Evolutionary conservation across 2,797 vertebrate genomes (phyloP), one percentile per base, ranked within the genome.

Genomic region (Siniperca obscura): DNA sequence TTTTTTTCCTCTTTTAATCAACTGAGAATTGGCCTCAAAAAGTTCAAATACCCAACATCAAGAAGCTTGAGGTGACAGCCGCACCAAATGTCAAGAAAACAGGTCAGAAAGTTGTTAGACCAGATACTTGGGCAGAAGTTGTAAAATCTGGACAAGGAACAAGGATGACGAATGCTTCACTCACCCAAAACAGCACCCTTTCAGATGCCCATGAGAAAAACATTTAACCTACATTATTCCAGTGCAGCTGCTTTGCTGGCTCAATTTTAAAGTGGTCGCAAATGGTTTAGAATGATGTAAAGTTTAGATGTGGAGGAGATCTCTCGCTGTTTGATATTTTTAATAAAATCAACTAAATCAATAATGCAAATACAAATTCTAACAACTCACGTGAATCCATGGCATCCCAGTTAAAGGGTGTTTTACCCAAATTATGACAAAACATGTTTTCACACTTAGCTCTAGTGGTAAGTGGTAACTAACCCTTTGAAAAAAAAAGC

Each of bases 221-320:
- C 71, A 73, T 74, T 87, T 22, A 80, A 86, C 59, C 84, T 62
- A 7, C 40, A 12, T 66, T 80, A 30, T 64, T 65, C 61, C 38
- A 12, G n/a, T 46, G 40, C 53, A 70, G 60, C 69, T 56, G 56
- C 61, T 52, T 42, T 34, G 44, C 21, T n/a, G 65, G 46, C 38
- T 82, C 30, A 27, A 9, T 40, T 36, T 25, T 25, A 57, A 67
- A 46, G 65, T 12, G 19, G 27, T 21, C 0, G 11, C 17, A 57
- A 36, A 56, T 25, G 1, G 9, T 22, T 12, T 19, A 30, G 25
- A 11, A 13, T 14, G 7, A 22, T 16, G 30, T 52, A 7, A 50
- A 62, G 27, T 38, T 61, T 55, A 27, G 22, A 25, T 30, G 16
- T 36, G 14, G 8, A 72, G 14, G 11, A 27, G 34, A 34, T 38